Evolutionary conservation across 2,888 invertebrate genomes (phyloP), one percentile per base, ranked within the genome.

Genomic region (Chorisops tibialis): DNA sequence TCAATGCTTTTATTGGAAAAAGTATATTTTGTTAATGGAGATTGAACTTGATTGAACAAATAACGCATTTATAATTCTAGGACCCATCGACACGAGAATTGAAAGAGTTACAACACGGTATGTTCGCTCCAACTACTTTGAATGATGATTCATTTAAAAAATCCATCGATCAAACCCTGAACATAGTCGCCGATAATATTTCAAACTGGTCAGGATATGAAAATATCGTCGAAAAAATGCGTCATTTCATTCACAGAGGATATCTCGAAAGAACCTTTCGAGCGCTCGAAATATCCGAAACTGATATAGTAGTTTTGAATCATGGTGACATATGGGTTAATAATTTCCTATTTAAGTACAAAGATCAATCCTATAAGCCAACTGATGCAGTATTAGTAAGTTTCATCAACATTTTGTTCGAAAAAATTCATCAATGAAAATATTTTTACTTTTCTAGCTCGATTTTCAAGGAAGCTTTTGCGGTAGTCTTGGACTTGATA

Each of bases 1-100:
- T 83, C 83, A 1, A 79, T 83, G 64, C 75, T 82, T 38, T 68
- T 83, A 62, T 76, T 75, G 50, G 79, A 82, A 68, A 81, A 81
- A 76, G 83, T 83, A 72, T 70, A 69, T 67, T 19, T 22, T 19
- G 16, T 9, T 24, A 43, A 37, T 35, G 16, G 35, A 24, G 24
- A 5, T 24, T 24, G 24, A 5, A 30, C 5, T 5, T 30, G 30
- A 30, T 30, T 30, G 2, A 30, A 30, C 30, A 30, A 2, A 2
- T 1, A 30, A 30, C 5, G 9, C 30, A 5, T 30, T 30, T 9
- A 30, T 30, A 5, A 5, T 30, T 30, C 30, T 30, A 30, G 30
- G 30, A 30, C 9, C 30, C 30, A 30, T 9, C 5, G 9, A 9
- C 9, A 1, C 30, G 30, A 7, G 30, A 30, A 30, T 7, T 30